Evolutionary conservation across 1,140 invertebrate species (phyloP).

Genomic region (Eupristina koningsbergeri): DNA sequence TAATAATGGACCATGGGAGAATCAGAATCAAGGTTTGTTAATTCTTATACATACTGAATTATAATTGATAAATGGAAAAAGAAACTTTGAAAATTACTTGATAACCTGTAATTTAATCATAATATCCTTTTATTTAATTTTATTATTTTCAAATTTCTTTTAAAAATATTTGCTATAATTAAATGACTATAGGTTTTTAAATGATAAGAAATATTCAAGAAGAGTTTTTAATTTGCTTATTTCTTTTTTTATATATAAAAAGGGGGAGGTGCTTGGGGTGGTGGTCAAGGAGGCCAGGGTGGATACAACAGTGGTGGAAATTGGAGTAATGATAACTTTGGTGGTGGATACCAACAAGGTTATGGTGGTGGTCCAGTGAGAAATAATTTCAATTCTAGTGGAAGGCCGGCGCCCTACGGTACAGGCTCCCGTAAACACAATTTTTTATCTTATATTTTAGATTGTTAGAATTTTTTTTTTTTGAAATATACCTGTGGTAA

Average conservation of each 20-base stretch:
- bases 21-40: slow-evolving; percentile 68
- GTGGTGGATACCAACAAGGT: slow-evolving; percentile 83
- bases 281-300: slow-evolving; percentile 72
- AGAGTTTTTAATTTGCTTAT: no score
- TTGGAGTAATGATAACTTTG: slow-evolving; percentile 79
- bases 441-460: not conserved
- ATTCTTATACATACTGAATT: not conserved
- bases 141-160: no score
- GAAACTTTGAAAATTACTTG: no score
- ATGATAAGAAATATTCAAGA: not conserved
- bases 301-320: slow-evolving; percentile 75
- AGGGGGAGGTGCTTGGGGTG: slow-evolving; percentile 65
- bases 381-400: slow-evolving; percentile 78
- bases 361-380: slow-evolving; percentile 81
- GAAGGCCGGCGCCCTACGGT: slow-evolving; percentile 79
- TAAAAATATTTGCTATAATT: no score
- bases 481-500: not conserved
- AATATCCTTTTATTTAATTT: no score
- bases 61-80: no score
- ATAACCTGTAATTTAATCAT: no score
- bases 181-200: no score
- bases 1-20: slow-evolving; percentile 70
- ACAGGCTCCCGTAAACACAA: slow-evolving; percentile 37
- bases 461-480: slow-evolving; percentile 46
- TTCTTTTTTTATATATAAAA: no score